phyloP scores from a whole-genome alignment of 2,113 vertebrate genomes.

The Zosterops hypoxanthus region DNA sequence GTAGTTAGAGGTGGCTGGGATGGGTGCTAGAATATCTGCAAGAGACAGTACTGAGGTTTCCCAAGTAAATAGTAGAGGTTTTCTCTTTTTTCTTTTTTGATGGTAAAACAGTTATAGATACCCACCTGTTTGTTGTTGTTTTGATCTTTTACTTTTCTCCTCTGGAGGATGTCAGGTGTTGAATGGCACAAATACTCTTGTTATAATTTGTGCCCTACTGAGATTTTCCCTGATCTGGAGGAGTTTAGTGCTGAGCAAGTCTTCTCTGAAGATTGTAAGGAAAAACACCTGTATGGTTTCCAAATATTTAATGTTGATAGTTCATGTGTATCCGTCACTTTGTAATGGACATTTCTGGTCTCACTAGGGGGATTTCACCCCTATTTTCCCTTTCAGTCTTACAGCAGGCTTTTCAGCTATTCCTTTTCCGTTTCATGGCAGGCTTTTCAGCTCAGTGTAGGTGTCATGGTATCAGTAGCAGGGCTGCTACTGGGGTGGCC shows the following conservation, averaged over 20 bases:
- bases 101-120: not conserved
- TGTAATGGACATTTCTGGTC: not conserved
- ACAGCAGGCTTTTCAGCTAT: not conserved
- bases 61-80: not conserved
- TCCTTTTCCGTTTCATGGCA: not conserved
- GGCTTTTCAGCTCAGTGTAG: not conserved
- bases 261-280: slow-evolving; percentile 78
- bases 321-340: not conserved
- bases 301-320: not conserved
- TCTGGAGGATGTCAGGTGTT: slow-evolving; percentile 78
- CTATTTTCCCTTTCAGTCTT: not conserved
- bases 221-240: slow-evolving; percentile 83
- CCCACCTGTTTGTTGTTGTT: not conserved
- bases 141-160: not conserved
- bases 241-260: slow-evolving; percentile 87
- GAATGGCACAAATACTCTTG: slow-evolving; percentile 75
- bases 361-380: not conserved
- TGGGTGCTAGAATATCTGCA: not conserved
- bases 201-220: slow-evolving; percentile 78
- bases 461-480: not conserved
- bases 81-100: not conserved
- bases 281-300: slow-evolving; percentile 80
- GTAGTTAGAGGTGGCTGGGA: not conserved
- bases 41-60: not conserved
- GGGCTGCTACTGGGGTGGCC: not conserved